These are phyloP conservation scores for Emydura subglobosa DNA, from an alignment of 2,113 vertebrate genomes.

Conservation along the genomic window DNA sequence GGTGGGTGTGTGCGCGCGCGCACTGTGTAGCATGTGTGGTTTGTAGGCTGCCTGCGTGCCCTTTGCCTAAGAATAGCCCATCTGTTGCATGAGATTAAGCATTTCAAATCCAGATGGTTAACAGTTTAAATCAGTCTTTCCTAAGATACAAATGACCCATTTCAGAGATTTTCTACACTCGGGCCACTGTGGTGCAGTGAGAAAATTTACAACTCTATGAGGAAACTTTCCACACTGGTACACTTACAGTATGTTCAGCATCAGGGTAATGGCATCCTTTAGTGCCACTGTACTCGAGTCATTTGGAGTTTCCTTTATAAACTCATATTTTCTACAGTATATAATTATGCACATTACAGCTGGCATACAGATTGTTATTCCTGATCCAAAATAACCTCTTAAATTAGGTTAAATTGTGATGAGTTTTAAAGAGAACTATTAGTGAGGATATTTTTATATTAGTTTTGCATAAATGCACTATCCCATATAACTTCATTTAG, in stretches of 20 bases:
- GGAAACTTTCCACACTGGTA: background rate
- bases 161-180: conserved; percentile 23
- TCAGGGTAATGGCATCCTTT: background rate
- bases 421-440: background rate
- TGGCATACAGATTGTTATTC: background rate
- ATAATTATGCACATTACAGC: background rate
- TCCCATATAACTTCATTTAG: background rate
- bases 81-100: background rate
- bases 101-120: conserved; percentile 35
- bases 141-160: conserved; percentile 45
- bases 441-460: background rate
- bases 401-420: background rate
- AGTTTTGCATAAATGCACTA: background rate
- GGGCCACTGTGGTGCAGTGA: background rate
- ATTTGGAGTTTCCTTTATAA: background rate
- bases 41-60: background rate
- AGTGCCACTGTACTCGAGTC: background rate
- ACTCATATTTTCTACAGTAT: background rate
- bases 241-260: background rate
- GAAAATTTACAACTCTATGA: background rate
- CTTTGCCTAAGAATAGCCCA: background rate
- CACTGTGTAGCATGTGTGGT: background rate
- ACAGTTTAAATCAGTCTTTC: conserved; percentile 28
- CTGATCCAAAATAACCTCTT: background rate
- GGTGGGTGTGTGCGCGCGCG: too few species aligned